Conservation (phyloP, 2,888 invertebrate genomes). For the Lacanobia wlatinum region DNA sequence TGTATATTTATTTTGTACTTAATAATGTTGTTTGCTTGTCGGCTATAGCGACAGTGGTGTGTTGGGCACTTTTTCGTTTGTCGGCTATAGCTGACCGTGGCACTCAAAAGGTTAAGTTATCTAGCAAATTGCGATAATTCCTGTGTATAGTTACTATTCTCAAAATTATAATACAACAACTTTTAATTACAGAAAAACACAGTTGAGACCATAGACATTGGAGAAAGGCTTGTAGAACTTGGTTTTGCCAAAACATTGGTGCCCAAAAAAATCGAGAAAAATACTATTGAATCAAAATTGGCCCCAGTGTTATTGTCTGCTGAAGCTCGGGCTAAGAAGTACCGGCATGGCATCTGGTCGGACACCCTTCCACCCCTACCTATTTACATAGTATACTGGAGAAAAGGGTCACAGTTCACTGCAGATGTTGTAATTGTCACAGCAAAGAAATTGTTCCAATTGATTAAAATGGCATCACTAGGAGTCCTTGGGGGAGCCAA, state of each 20-base stretch:
- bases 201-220: slow-evolving; percentile 84
- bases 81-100: no score
- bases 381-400: slow-evolving; percentile 81
- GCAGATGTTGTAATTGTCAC: slow-evolving; percentile 71
- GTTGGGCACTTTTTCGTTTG: no score
- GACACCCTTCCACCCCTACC: slow-evolving; percentile 85
- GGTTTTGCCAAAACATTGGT: slow-evolving; percentile 86
- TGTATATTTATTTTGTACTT: no score
- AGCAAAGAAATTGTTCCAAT: slow-evolving; percentile 74
- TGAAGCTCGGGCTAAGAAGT: slow-evolving; percentile 82
- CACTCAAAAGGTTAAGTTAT: no score
- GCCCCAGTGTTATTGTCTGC: slow-evolving; percentile 83
- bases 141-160: neutral
- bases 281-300: slow-evolving; percentile 83
- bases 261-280: slow-evolving; percentile 78
- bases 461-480: slow-evolving; percentile 74
- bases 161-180: slow-evolving; percentile 22
- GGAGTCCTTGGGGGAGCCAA: slow-evolving; percentile 80
- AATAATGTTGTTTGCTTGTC: no score
- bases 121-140: neutral
- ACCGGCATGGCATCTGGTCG: slow-evolving; percentile 86
- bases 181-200: slow-evolving; percentile 80
- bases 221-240: slow-evolving; percentile 86
- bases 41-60: no score
- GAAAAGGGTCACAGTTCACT: slow-evolving; percentile 78